phyloP scores from a whole-genome alignment of 2,113 vertebrate species.

The Microcebus tavaratra region DNA sequence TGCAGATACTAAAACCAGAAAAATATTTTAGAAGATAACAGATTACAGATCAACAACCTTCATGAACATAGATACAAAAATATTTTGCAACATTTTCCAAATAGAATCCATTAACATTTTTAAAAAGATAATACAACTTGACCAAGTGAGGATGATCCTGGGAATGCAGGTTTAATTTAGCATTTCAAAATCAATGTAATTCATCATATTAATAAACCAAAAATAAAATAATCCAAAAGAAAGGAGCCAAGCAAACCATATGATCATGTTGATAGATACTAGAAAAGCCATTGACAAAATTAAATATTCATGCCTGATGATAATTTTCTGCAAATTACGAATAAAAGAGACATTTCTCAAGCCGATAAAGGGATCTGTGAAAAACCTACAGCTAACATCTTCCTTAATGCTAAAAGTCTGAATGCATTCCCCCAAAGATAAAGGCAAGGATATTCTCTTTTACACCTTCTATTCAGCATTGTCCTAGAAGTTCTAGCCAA shows the following conservation, averaged over 20 bases:
- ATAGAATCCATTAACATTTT: not conserved
- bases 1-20: not conserved
- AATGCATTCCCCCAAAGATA: not conserved
- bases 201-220: not conserved
- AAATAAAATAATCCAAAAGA: not conserved
- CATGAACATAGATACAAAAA: not conserved
- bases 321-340: not conserved
- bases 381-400: not conserved
- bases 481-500: not conserved
- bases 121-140: not conserved
- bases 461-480: not conserved
- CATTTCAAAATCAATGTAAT: not conserved
- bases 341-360: not conserved
- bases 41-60: not conserved
- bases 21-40: not conserved
- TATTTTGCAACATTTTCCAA: not conserved
- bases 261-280: not conserved
- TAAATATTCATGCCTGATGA: not conserved
- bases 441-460: not conserved
- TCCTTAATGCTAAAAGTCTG: not conserved
- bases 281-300: not conserved
- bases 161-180: not conserved
- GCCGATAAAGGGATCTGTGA: not conserved
- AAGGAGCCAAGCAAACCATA: not conserved
- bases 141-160: not conserved